These are phyloP conservation scores for Heterotilapia buettikoferi DNA, from an alignment of 2,113 vertebrate genomes.

Conservation along the genomic window DNA sequence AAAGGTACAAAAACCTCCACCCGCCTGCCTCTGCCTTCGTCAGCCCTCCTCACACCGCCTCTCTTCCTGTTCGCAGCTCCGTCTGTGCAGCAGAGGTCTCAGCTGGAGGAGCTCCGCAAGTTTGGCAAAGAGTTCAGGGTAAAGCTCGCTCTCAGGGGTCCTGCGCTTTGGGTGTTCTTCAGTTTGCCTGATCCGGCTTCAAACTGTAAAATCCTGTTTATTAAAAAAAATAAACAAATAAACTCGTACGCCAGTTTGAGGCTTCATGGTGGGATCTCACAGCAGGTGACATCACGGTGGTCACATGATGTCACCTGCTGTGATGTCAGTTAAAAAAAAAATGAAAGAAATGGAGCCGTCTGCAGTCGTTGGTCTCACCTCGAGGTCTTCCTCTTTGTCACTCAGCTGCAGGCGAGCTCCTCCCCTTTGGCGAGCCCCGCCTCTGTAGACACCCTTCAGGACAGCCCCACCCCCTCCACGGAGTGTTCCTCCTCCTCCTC, in stretches of 20 bases:
- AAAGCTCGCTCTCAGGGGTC: neutral
- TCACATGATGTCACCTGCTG: neutral
- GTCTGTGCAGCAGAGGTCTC: constrained; percentile 23
- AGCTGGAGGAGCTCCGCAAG: constrained; percentile 52
- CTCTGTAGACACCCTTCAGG: constrained; percentile 6
- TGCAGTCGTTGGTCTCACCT: neutral
- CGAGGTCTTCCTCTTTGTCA: neutral
- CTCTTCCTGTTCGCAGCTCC: neutral
- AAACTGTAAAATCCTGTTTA: too few relatives aligned
- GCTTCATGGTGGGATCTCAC: too few relatives aligned
- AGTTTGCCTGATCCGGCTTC: too few relatives aligned
- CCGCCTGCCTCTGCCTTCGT: neutral
- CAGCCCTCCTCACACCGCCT: neutral
- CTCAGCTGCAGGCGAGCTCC: constrained; percentile 42
- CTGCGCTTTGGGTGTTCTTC: too few relatives aligned
- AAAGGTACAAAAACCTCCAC: constrained; percentile 8
- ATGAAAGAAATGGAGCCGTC: neutral
- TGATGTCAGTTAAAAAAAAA: neutral
- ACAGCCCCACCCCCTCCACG: neutral
- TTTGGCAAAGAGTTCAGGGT: constrained; percentile 57
- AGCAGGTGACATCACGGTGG: neutral
- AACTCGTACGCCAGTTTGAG: too few relatives aligned
- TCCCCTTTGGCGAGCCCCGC: constrained; percentile 2
- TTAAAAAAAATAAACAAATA: too few relatives aligned
- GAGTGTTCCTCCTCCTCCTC: neutral